Conservation (phyloP, 2,113 vertebrate genomes). For the Bos indicus region DNA sequence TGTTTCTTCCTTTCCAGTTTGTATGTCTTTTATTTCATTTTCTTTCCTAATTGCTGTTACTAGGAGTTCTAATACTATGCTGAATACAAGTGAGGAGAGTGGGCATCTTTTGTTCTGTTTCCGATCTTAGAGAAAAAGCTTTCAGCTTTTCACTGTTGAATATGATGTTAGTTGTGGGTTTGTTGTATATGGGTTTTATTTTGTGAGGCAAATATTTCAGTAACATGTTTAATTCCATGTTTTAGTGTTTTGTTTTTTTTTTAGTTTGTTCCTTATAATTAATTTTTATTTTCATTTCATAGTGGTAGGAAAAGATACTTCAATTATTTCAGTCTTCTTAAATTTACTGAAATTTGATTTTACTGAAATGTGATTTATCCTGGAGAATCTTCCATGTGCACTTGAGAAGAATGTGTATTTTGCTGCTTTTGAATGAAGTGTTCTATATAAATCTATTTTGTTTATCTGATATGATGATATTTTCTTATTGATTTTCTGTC, state of each 20-base stretch:
- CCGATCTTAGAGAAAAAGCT: not conserved
- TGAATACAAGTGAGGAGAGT: not conserved
- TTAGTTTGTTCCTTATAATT: not conserved
- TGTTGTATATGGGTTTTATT: not conserved
- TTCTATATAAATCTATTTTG: not conserved
- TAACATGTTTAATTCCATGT: not conserved
- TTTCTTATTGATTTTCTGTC: not conserved
- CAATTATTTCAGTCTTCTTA: not conserved
- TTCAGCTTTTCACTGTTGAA: not conserved
- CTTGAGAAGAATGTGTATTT: not conserved
- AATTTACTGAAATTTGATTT: not conserved
- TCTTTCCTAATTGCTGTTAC: not conserved
- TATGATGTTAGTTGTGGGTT: not conserved
- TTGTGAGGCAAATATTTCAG: not conserved
- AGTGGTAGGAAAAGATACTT: not conserved
- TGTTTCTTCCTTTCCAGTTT: not conserved
- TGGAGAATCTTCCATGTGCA: not conserved
- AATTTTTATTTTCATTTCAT: not conserved
- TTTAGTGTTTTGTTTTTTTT: not conserved
- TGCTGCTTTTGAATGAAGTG: not conserved
- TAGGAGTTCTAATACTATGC: not conserved
- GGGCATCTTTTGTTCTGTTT: not conserved
- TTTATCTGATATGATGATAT: not conserved
- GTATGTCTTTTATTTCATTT: not conserved
- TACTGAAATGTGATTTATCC: not conserved